Percentiles rank a stretch among this genome's conserved stretches.
These are phyloP conservation scores for Paracyclopina nana DNA, from an alignment of 1,140 invertebrate species.

Conservation along the genomic window DNA sequence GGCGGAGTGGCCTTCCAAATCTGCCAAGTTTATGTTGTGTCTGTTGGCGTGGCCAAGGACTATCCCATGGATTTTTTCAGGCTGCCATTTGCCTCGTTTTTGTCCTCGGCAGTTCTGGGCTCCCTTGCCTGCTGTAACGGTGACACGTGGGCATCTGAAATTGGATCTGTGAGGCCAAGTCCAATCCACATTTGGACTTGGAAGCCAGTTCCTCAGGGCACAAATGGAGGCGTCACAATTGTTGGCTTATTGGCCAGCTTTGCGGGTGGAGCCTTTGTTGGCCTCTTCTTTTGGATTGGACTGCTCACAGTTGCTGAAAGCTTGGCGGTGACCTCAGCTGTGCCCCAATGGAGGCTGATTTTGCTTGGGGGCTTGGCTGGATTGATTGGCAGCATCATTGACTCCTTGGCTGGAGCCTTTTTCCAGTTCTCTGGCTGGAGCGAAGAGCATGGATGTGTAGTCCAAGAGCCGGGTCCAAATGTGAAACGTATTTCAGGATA, in stretches of 20 bases:
- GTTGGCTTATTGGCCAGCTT: background rate
- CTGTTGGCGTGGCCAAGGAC: slow-evolving; percentile 47
- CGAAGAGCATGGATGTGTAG: background rate
- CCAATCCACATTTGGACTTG: slow-evolving; percentile 53
- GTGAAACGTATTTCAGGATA: background rate
- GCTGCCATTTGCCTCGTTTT: slow-evolving; percentile 56
- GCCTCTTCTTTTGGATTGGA: background rate
- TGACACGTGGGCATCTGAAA: slow-evolving; percentile 77
- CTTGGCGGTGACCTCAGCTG: background rate
- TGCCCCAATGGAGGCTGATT: slow-evolving; percentile 45
- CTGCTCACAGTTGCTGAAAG: background rate
- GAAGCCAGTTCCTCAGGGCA: slow-evolving; percentile 28
- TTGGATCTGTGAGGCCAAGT: slow-evolving; percentile 52
- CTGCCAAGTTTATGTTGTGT: slow-evolving; percentile 53
- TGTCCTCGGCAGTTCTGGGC: slow-evolving; percentile 36
- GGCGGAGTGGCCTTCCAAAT: slow-evolving; percentile 59
- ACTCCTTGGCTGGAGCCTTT: slow-evolving; percentile 54
- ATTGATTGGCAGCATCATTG: slow-evolving; percentile 53
- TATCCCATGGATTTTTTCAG: slow-evolving; percentile 51
- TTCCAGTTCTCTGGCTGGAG: background rate
- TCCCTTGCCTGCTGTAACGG: slow-evolving; percentile 61
- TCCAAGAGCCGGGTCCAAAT: background rate
- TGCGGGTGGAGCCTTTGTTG: slow-evolving; percentile 1
- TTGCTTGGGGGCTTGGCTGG: slow-evolving; percentile 45
- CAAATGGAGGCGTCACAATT: slow-evolving; percentile 3